phyloP scores from a whole-genome alignment of 1,140 invertebrate genomes.

The Conus betulinus region DNA sequence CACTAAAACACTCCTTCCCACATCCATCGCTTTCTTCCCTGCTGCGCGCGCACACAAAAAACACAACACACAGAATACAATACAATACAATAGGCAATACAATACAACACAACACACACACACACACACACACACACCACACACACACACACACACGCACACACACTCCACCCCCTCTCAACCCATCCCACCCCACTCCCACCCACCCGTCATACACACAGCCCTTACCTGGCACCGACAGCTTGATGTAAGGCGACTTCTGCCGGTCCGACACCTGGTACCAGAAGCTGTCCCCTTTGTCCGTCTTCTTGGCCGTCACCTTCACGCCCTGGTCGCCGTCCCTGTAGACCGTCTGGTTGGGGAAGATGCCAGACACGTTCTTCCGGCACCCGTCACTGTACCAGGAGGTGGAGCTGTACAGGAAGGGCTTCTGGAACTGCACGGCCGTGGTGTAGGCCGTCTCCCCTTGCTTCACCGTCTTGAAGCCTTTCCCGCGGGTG shows the following conservation, averaged over 20 bases:
- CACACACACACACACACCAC: too few relatives aligned
- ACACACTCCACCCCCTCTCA: too few relatives aligned
- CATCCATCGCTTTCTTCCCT: too few relatives aligned
- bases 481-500: conserved; percentile 38
- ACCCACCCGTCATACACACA: too few relatives aligned
- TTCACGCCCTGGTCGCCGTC: conserved; percentile 21
- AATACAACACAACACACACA: neutral
- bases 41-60: too few relatives aligned
- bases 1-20: too few relatives aligned
- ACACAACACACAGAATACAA: too few relatives aligned
- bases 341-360: conserved; percentile 59
- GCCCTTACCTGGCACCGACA: conserved; percentile 41
- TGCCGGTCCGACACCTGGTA: conserved; percentile 54
- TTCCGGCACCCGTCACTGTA: conserved; percentile 59
- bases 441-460: conserved; percentile 47
- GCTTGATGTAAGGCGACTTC: conserved; percentile 46
- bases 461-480: conserved; percentile 19
- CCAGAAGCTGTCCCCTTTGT: conserved; percentile 38
- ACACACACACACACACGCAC: too few relatives aligned
- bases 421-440: conserved; percentile 67
- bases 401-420: conserved; percentile 66
- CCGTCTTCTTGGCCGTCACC: conserved; percentile 47
- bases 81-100: too few relatives aligned
- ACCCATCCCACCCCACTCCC: too few relatives aligned
- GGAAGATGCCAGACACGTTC: conserved; percentile 62